Base-by-base conservation (phyloP, 2,888 invertebrate genomes). In the Luffia ferchaultella region DNA sequence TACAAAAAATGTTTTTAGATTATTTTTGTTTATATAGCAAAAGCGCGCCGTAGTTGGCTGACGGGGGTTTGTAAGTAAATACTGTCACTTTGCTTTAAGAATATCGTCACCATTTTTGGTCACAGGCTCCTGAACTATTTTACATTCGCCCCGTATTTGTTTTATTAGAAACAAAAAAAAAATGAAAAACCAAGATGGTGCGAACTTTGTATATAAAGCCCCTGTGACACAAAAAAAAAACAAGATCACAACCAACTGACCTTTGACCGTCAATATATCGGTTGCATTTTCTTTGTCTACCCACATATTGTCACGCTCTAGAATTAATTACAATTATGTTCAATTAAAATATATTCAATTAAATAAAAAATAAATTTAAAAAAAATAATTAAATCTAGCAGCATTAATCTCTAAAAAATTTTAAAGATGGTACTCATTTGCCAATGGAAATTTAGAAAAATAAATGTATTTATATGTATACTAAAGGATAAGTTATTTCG, bases 251-350 rank as follows among this genome's bases (percentile, higher is more conserved):
- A 12, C 30, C 30, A 30, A 30, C 30, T 30, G 30, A 30, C 30
- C 30, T 30, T 30, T 3, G 30, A 3, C 5, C 12, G 30, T 12
- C 3, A 12, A 7, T 30, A 30, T 7, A 30, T 7, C 5, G 30
- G 30, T 30, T 12, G 5, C 30, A 12, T 30, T 12, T 30, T 30
- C 30, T 12, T 30, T 30, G 5, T 30, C 69, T 77, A 78, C 80
- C 78, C 77, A 75, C 72, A 71, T 72, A 72, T 70, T 74, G 74
- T 83, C 82, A 83, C 77, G 80, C 75, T 80, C 82, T 83, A 83
- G 64, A 82, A 82, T 70, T 70, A 30, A 30, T 30, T 30, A 20
- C 16, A 17, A 46, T 43, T 42, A n/a, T 46, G 40, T 45, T 44
- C 48, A 51, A 18, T 20, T 42, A 48, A 45, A 18, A 18, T 44